phyloP scores from a whole-genome alignment of 2,888 invertebrate species.

The Rhogogaster chlorosoma region DNA sequence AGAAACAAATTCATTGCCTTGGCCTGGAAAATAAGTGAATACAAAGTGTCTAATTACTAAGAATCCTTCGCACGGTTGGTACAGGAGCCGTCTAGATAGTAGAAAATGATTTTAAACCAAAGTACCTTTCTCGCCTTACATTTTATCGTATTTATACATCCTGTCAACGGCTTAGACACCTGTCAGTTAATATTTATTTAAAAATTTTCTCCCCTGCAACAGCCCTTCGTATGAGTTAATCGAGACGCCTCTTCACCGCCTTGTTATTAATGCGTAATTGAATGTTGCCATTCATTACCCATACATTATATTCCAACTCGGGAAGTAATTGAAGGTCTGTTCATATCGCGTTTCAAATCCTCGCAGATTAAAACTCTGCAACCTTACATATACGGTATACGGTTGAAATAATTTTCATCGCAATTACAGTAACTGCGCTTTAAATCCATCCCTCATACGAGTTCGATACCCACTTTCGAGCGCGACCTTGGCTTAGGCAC shows the following conservation, averaged over 20 bases:
- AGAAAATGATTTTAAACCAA: neutral
- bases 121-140: neutral
- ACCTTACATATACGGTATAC: too few species aligned
- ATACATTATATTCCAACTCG: slow-evolving; percentile 63
- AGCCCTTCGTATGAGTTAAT: slow-evolving; percentile 63
- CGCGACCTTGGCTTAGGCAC: slow-evolving; percentile 49
- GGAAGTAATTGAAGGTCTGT: slow-evolving; percentile 38
- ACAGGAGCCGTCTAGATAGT: neutral
- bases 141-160: slow-evolving; percentile 42
- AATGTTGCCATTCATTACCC: slow-evolving; percentile 69
- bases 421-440: slow-evolving; percentile 42
- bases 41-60: slow-evolving; percentile 32
- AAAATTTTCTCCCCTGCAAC: slow-evolving; percentile 49
- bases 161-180: slow-evolving; percentile 24
- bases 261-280: slow-evolving; percentile 71
- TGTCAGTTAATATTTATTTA: slow-evolving; percentile 44
- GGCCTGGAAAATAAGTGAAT: slow-evolving; percentile 24
- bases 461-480: neutral
- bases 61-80: slow-evolving; percentile 28
- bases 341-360: slow-evolving; percentile 35
- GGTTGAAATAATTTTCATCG: neutral
- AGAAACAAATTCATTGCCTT: slow-evolving; percentile 31
- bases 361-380: neutral
- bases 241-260: slow-evolving; percentile 62
- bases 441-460: neutral